Evolutionary conservation across 2,797 vertebrate genomes (phyloP), one percentile per base, ranked within the genome.

Genomic region (Pantherophis vulpinus): DNA sequence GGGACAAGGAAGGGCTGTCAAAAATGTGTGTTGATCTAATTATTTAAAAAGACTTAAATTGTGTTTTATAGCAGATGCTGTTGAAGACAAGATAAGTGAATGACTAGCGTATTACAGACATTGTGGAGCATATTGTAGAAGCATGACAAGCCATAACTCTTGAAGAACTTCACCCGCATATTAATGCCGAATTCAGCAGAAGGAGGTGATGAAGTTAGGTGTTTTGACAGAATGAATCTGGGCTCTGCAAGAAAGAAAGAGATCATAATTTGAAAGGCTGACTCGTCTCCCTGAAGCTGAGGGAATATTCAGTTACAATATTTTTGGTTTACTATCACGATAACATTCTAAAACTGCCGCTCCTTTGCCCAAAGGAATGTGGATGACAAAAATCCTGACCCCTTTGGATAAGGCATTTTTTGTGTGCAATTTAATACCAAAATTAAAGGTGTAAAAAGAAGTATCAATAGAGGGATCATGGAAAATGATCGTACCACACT

Each of bases 131-230:
- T 92, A 94, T 89, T 97, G 93, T 95, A 95, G 94, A 96, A 96
- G 95, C 93, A 89, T 95, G 96, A 96, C 95, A 96, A 95, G 90
- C 63, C 88, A 94, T 96, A 96, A 96, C 93, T 96, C 95, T 95
- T 95, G n/a, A 86, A 25, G 32, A 95, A 93, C 60, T 94, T 56
- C n/a, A 0, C 1, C 86, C 95, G 96, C 94, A 96, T 97, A 95
- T 96, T 96, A 96, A 96, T 93, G 59, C 1, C n/a, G 12, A 92
- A 95, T 93, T 91, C 87, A 90, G 42, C 56, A 94, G 92, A 94
- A 92, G 32, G 27, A 92, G 94, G 94, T 94, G 94, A 95, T 95
- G 93, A 96, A 96, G 93, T 94, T 96, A 96, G 96, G 95, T 95
- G 87, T 20, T 96, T 96, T 94, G 95, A 94, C 88, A 95, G 89